phyloP scores from a whole-genome alignment of 2,113 vertebrate species.

The Tupaia tana region DNA sequence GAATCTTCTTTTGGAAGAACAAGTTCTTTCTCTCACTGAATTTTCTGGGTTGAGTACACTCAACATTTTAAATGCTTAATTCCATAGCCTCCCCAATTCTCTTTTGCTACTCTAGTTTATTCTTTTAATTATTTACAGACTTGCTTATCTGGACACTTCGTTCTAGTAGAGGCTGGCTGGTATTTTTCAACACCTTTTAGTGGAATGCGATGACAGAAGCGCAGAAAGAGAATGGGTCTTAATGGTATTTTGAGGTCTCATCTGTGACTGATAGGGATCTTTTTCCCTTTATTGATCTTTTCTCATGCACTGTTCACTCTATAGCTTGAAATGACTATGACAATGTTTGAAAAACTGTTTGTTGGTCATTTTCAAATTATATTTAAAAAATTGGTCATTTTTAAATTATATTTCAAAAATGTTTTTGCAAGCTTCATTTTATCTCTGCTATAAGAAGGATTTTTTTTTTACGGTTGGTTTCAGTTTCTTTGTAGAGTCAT shows the following conservation, averaged over 20 bases:
- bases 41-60: slow-evolving; percentile 51
- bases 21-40: slow-evolving; percentile 9
- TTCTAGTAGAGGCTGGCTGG: slow-evolving; percentile 52
- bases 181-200: slow-evolving; percentile 64
- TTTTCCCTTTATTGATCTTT: slow-evolving; percentile 63
- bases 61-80: slow-evolving; percentile 54
- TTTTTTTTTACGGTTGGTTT: slow-evolving; percentile 68
- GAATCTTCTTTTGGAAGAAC: slow-evolving; percentile 55
- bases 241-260: slow-evolving; percentile 56
- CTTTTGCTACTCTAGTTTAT: slow-evolving; percentile 48
- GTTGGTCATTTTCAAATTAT: slow-evolving; percentile 10
- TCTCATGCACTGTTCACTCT: background rate
- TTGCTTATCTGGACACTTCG: slow-evolving; percentile 63
- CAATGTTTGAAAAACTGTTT: slow-evolving; percentile 30
- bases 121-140: slow-evolving; percentile 79
- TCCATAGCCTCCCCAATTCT: background rate
- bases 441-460: slow-evolving; percentile 22
- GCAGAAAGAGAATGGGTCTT: background rate
- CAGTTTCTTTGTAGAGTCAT: slow-evolving; percentile 58
- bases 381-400: slow-evolving; percentile 41
- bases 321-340: slow-evolving; percentile 47
- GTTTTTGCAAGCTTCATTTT: slow-evolving; percentile 28
- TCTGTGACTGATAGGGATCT: background rate
- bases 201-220: slow-evolving; percentile 45
- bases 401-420: slow-evolving; percentile 50